phyloP scores from a whole-genome alignment of 2,113 vertebrate genomes.

The Pristiophorus japonicus region DNA sequence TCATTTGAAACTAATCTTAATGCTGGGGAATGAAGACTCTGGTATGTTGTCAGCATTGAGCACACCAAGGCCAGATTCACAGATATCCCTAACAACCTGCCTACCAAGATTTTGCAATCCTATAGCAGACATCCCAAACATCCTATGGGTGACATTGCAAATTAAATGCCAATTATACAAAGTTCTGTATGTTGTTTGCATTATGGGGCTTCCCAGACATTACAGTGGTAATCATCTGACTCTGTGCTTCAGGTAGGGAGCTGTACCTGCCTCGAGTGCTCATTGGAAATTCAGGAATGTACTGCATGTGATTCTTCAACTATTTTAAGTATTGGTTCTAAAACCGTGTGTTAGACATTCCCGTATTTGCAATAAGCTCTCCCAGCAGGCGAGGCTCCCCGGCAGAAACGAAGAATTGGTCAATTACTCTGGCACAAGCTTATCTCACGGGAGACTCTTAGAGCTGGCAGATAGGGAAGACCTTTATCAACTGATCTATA shows the following conservation, averaged over 20 bases:
- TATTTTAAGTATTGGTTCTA: too few relatives aligned
- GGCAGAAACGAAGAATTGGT: background rate
- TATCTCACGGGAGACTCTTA: background rate
- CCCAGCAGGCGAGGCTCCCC: background rate
- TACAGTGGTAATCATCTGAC: background rate
- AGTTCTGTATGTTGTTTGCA: background rate
- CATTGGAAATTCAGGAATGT: background rate
- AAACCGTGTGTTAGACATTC: background rate
- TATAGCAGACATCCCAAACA: too few relatives aligned
- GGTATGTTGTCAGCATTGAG: too few relatives aligned
- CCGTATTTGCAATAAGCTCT: background rate
- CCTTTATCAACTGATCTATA: too few relatives aligned
- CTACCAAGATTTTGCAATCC: too few relatives aligned
- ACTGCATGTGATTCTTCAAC: background rate
- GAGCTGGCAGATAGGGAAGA: too few relatives aligned
- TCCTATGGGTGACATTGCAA: too few relatives aligned
- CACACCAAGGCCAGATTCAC: too few relatives aligned
- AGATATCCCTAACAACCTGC: too few relatives aligned
- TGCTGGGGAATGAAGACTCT: too few relatives aligned
- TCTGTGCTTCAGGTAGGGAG: background rate
- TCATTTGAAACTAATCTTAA: background rate
- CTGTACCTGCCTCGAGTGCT: background rate
- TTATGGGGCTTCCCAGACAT: background rate
- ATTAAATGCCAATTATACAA: too few relatives aligned
- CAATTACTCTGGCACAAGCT: background rate